Evolutionary conservation across 1,140 invertebrate genomes (phyloP), one percentile per base, ranked within the genome.

Genomic region (Zaprionus inermis): DNA sequence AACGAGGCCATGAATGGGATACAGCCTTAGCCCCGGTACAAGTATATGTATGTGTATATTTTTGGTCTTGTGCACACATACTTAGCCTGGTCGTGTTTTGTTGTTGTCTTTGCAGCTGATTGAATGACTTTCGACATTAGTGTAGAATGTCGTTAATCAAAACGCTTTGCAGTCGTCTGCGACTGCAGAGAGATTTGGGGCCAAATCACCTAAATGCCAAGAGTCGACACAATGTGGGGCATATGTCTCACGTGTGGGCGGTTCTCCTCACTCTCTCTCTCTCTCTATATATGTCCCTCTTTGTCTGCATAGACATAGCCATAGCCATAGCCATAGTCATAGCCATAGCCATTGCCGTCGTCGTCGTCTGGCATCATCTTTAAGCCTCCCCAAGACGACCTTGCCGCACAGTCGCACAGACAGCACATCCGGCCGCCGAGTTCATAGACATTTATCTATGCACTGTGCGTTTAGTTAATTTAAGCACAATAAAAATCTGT

Each of bases 91-190:
- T 46, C 63, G 49, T 70, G 55, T 56, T n/a, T n/a, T 60, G 16
- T 55, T 64, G 16, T 55, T 64, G 74, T 46, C 57, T 78, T 59
- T 61, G 77, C 6, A 44, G 38, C 74, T 83, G 84, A 88, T 89
- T 83, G 79, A 88, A 89, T 89, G 84, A 89, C 83, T 88, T 89
- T 89, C 88, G 84, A 89, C 83, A 88, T 88, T 89, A 89, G 73
- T 58, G 77, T 66, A 76, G 59, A 83, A 83, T 89, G 77, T 89
- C 83, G 84, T 88, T 88, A 83, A 88, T 89, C 84, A 89, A 88
- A 88, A 83, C 78, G 80, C 64, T 67, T 74, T 69, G 55, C 67
- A 74, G 59, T 61, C 55, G 59, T 61, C 55, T 63, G 34, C 58
- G 34, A 56, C 28, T 16, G 11, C 9, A 28, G 11, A 52, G 57